Evolutionary conservation across 2,888 invertebrate species (phyloP), one percentile per base, ranked within the genome.

Genomic region (Unio pictorum): DNA sequence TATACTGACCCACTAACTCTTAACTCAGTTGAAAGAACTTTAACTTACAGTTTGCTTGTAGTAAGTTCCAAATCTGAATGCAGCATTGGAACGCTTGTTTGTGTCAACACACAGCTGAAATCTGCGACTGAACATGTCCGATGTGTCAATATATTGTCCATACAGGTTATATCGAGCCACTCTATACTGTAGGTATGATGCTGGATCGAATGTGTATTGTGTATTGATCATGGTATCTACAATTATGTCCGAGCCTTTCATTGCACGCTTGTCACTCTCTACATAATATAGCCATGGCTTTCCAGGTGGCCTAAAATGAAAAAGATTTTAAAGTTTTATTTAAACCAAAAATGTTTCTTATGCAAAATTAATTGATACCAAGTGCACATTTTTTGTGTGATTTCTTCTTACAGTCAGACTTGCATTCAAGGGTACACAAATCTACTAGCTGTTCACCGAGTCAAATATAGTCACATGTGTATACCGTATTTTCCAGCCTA

Each of bases 51-150:
- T 75, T 61, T 86, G 84, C 18, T 68, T 70, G 74, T 88, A 91
- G 23, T 81, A 79, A 17, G 90, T 88, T 23, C 91, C 91, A 80
- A 91, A 90, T 26, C 75, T 74, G 72, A 81, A 90, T 6, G 90
- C 89, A 45, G 89, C 87, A 81, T 90, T 82, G 55, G 87, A 74
- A 54, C 75, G 73, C 15, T 72, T 72, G 15, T 81, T 77, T 0
- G 84, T 81, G 63, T 83, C 84, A 4, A 82, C 76, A 80, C 91
- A 91, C 26, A 91, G 81, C 79, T 91, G 91, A 26, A 91, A 73
- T 30, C 81, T 69, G 0, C 90, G 89, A 45, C 83, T 86, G 1
- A 79, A 78, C 3, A 85, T 81, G 15, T 75, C 71, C 8, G 70
- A 67, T 23, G 86, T 73, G 6, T 90, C 90, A n/a, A 88, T 74